Evolutionary conservation across 2,888 invertebrate genomes (phyloP).

Genomic region (Oxycera nigricornis): DNA sequence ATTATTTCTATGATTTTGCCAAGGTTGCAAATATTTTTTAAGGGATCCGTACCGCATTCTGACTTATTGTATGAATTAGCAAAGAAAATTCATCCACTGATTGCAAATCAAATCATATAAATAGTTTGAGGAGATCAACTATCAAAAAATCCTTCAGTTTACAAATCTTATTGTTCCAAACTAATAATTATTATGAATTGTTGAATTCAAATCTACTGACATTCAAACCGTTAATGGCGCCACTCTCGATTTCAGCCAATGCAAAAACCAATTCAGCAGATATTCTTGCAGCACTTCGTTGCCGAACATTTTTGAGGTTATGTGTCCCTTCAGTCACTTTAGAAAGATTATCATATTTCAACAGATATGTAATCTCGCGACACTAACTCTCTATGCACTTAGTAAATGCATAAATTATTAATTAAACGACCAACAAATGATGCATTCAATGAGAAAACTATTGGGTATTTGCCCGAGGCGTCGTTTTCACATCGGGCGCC

Average conservation of each 20-base stretch:
- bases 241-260: not conserved
- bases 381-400: not conserved
- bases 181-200: no score
- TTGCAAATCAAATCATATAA: no score
- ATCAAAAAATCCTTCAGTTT: no score
- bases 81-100: no score
- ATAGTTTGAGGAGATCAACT: no score
- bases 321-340: not conserved
- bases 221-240: not conserved
- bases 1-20: no score
- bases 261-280: not conserved
- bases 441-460: not conserved
- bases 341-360: not conserved
- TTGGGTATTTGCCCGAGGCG: not conserved
- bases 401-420: not conserved
- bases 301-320: not conserved
- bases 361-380: not conserved
- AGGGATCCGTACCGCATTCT: no score
- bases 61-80: no score
- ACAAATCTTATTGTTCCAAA: no score
- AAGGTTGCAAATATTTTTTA: no score
- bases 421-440: not conserved
- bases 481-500: not conserved
- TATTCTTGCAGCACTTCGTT: not conserved
- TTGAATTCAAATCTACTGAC: no score